Base-by-base conservation (phyloP, 2,888 invertebrate species). In the Eupithecia centaureata region DNA sequence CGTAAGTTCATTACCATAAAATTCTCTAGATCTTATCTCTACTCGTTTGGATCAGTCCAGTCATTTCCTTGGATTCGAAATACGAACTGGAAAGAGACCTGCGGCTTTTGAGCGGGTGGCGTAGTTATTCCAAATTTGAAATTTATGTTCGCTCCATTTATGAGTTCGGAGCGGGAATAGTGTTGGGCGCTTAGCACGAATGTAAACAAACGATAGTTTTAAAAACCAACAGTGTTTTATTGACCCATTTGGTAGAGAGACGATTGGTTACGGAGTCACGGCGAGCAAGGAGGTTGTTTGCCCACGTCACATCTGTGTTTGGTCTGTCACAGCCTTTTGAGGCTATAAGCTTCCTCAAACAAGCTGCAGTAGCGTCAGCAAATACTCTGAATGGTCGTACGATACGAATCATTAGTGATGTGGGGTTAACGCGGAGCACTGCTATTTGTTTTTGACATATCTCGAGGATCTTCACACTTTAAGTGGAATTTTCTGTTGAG, bases 281-380 rank as follows among this genome's bases (percentile, higher is more conserved):
- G 76, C 70, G 71, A 65, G 71, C 68, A 66, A 77, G 78, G 76
- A 77, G 78, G 76, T 76, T 90, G 87, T 92, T 90, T 91, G 88
- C 84, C 68, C 81, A 83, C 84, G 86, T 86, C 88, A 84, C 91
- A 90, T 90, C 90, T 91, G 91, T 92, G 90, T 91, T 91, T 89
- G 89, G 84, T 81, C 86, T 87, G 89, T 88, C 88, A 86, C 87
- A 87, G 86, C 84, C 85, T 88, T 86, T 89, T 84, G 86, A 89
- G 84, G 84, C 82, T 83, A 84, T 87, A 86, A 88, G 88, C 89
- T 86, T 83, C 82, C 80, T 84, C 83, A 88, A 88, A 88, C 86
- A 89, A 81, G 81, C 82, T 82, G 81, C 83, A 84, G 84, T 86
- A 86, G 86, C 85, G 81, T 80, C 73, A 76, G 80, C 81, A 88